Percentiles rank a stretch among this genome's conserved stretches.
Evolutionary conservation across 1,140 invertebrate genomes (phyloP).

Genomic region (Charaxes varanes): DNA sequence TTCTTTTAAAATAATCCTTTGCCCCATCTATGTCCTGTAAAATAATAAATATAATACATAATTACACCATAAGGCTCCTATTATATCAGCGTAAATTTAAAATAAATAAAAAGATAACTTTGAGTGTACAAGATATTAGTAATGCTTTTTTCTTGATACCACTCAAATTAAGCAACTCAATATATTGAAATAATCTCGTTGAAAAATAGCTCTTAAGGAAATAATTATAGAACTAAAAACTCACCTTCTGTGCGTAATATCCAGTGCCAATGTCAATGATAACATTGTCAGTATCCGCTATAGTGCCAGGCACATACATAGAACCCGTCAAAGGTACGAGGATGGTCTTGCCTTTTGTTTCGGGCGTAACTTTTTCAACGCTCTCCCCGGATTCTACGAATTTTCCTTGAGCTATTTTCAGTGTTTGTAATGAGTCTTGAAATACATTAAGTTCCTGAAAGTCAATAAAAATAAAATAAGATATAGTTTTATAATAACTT

Average conservation of each 20-base stretch:
- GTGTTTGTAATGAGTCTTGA: conserved; percentile 89
- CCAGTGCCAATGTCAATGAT: conserved; percentile 96
- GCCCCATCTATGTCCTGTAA: conserved; percentile 84
- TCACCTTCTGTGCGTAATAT: conserved; percentile 94
- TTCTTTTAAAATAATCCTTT: conserved; percentile 94
- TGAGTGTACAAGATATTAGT: too few relatives aligned
- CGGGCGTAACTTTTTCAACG: conserved; percentile 85
- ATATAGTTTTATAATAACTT: conserved; percentile 13
- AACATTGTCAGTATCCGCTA: conserved; percentile 88
- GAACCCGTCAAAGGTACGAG: conserved; percentile 94
- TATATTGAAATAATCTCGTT: background rate
- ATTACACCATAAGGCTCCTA: too few relatives aligned
- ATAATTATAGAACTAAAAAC: conserved; percentile 16
- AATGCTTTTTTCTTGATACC: too few relatives aligned
- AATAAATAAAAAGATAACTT: too few relatives aligned
- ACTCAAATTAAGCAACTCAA: too few relatives aligned
- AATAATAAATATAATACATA: conserved; percentile 21
- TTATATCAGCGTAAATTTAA: too few relatives aligned
- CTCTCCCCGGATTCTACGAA: conserved; percentile 91
- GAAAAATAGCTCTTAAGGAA: too few relatives aligned
- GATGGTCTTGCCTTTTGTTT: conserved; percentile 86
- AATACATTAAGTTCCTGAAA: conserved; percentile 89
- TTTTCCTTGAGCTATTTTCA: conserved; percentile 93
- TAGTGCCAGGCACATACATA: conserved; percentile 94
- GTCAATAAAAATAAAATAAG: conserved; percentile 9